These are phyloP conservation scores for Lemur catta DNA, from an alignment of 2,797 vertebrate species.

Conservation along the genomic window DNA sequence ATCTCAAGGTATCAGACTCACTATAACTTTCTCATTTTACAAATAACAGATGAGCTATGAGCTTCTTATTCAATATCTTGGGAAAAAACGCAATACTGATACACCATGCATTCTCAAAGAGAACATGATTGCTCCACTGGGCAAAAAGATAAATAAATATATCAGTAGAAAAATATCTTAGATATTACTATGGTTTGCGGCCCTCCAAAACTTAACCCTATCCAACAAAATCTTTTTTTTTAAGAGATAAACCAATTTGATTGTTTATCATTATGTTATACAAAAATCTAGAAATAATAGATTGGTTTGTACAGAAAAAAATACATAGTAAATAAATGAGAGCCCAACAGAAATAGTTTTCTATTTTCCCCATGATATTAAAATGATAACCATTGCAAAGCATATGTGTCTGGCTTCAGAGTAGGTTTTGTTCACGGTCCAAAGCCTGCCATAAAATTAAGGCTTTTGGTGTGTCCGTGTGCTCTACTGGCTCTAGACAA, in stretches of 20 bases:
- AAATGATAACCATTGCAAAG: not conserved
- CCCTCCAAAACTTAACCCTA: not conserved
- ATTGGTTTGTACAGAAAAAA: not conserved
- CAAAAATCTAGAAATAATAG: conserved; percentile 51
- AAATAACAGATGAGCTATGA: not conserved
- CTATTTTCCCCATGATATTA: conserved; percentile 4
- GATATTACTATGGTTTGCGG: not conserved
- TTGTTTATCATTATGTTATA: conserved; percentile 60
- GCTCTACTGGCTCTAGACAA: conserved; percentile 92
- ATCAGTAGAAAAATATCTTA: not conserved
- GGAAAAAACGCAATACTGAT: not conserved
- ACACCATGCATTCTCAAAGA: not conserved
- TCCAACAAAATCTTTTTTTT: not conserved
- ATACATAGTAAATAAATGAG: not conserved
- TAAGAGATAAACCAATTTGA: conserved; percentile 47
- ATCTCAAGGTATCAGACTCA: not conserved
- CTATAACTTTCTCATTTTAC: not conserved
- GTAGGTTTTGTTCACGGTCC: not conserved
- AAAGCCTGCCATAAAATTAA: not conserved
- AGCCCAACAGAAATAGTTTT: not conserved
- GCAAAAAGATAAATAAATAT: not conserved
- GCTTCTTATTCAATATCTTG: not conserved
- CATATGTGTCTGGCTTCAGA: not conserved
- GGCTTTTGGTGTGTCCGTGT: conserved; percentile 12
- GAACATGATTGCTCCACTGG: not conserved